Percentiles rank a stretch among this genome's conserved stretches.
Evolutionary conservation across 2,113 vertebrate species (phyloP).

Genomic region (Anas platyrhynchos): DNA sequence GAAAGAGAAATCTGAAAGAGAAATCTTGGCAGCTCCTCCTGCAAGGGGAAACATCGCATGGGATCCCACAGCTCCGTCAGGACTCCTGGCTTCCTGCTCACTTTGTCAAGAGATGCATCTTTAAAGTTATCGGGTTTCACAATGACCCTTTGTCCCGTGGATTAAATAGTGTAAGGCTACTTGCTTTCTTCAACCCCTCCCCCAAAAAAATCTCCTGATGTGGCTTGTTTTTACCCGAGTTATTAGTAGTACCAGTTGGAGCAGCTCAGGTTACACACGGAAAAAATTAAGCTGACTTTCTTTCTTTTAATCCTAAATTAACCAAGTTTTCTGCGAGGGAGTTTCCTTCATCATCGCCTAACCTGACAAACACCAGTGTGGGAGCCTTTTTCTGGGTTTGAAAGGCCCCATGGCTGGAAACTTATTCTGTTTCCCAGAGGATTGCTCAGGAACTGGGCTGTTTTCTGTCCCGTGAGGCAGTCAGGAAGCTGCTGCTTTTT

Average conservation of each 20-base stretch:
- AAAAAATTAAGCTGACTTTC: background rate
- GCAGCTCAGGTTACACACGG: fast-evolving
- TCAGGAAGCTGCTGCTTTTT: background rate
- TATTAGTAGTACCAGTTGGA: background rate
- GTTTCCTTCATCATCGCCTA: background rate
- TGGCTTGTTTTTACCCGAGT: fast-evolving
- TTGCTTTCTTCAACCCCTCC: background rate
- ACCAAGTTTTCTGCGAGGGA: background rate
- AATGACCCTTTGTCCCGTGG: background rate
- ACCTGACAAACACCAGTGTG: fast-evolving
- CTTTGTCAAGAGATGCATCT: background rate
- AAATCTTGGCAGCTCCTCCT: background rate
- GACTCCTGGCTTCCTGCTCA: background rate
- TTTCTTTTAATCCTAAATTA: background rate
- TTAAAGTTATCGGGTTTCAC: background rate
- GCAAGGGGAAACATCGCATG: fast-evolving
- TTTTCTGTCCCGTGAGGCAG: background rate
- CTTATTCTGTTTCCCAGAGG: background rate
- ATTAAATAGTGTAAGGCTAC: background rate
- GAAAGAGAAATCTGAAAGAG: background rate
- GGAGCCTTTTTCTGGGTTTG: background rate
- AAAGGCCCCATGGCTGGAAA: background rate
- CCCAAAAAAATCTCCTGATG: background rate
- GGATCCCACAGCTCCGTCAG: background rate
- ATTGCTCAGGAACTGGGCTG: background rate